Evolutionary conservation across 2,113 vertebrate species (phyloP).

Genomic region (Pseudopodoces humilis): DNA sequence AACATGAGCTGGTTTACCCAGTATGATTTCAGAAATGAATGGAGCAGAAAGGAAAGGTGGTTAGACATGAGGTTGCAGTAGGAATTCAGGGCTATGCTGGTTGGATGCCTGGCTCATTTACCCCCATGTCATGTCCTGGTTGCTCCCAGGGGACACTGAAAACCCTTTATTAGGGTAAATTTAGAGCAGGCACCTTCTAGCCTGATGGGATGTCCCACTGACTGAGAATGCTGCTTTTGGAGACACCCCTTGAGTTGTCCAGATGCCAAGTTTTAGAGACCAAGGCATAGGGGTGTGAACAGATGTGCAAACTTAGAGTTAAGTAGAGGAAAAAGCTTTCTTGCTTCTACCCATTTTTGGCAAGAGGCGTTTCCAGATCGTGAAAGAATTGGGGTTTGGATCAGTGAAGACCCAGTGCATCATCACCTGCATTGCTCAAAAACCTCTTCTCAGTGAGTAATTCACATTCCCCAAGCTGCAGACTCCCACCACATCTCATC

Average conservation of each 20-base stretch:
- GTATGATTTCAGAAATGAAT: not conserved
- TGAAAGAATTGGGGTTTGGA: not conserved
- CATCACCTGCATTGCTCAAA: not conserved
- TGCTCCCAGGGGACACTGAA: not conserved
- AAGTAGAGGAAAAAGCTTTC: not conserved
- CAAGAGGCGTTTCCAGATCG: not conserved
- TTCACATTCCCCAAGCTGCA: not conserved
- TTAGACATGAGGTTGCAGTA: not conserved
- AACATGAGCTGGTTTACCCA: not conserved
- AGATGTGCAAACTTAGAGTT: not conserved
- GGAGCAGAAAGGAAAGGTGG: not conserved
- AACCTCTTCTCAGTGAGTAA: not conserved
- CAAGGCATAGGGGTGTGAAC: not conserved
- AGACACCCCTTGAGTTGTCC: not conserved
- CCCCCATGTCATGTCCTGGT: fast-evolving
- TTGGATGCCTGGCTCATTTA: not conserved
- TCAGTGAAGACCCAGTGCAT: not conserved
- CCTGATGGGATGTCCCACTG: not conserved
- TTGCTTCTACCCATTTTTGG: not conserved
- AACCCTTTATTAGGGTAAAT: not conserved
- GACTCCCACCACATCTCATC: not conserved
- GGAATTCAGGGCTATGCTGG: not conserved
- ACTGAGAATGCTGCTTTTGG: not conserved
- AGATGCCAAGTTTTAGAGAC: not conserved
- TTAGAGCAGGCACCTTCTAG: not conserved